Conservation (phyloP, 2,888 invertebrate species). For the Drosophila ustulata region DNA sequence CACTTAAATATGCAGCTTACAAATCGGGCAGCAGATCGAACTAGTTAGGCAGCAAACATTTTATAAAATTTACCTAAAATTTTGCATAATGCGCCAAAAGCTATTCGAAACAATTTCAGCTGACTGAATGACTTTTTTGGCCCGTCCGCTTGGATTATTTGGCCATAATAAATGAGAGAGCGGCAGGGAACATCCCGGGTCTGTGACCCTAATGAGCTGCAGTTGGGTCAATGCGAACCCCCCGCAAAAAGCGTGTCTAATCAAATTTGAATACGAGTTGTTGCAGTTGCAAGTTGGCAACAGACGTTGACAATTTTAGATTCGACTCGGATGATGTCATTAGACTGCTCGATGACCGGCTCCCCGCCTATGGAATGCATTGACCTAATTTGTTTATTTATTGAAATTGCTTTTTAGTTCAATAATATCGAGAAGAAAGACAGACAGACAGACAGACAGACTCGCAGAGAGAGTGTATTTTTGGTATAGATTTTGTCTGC, state of each 20-base stretch:
- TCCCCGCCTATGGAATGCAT: constrained; percentile 30
- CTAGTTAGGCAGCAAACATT: constrained; percentile 50
- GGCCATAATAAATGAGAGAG: constrained; percentile 62
- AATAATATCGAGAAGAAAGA: constrained; percentile 25
- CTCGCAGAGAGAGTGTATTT: background rate
- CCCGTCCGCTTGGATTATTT: constrained; percentile 35
- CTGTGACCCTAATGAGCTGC: constrained; percentile 64
- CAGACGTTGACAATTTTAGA: constrained; percentile 43
- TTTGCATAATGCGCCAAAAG: constrained; percentile 46
- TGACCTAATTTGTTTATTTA: constrained; percentile 77
- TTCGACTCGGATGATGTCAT: constrained; percentile 49
- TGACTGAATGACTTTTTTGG: constrained; percentile 37
- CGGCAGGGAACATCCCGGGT: background rate
- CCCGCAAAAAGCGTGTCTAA: constrained; percentile 37
- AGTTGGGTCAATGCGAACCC: constrained; percentile 5
- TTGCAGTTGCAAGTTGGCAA: constrained; percentile 44
- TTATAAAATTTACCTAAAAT: constrained; percentile 35
- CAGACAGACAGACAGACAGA: background rate
- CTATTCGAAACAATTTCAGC: constrained; percentile 13
- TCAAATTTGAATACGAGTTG: constrained; percentile 44
- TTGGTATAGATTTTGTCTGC: constrained; percentile 32
- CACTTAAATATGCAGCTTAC: constrained; percentile 71
- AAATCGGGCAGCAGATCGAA: constrained; percentile 39
- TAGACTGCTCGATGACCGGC: constrained; percentile 12
- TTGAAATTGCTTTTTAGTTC: constrained; percentile 71